Evolutionary conservation across 2,113 vertebrate species (phyloP).

Genomic region (Pelusios castaneus): DNA sequence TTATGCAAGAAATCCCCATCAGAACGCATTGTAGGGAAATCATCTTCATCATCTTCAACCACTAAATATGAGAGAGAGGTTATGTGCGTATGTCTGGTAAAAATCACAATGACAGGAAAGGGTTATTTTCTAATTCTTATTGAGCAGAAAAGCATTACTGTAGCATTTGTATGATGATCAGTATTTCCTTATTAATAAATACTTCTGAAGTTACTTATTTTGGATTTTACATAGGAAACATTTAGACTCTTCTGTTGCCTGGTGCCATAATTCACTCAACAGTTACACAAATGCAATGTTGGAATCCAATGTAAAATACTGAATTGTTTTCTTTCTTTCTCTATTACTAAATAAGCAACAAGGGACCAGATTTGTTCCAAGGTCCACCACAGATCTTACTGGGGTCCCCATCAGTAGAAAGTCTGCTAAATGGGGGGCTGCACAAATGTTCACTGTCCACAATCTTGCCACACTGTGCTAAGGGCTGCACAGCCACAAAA

Average conservation of each 20-base stretch:
- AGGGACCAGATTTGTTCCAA: not conserved
- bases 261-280: not conserved
- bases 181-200: not conserved
- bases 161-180: not conserved
- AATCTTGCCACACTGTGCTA: not conserved
- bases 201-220: not conserved
- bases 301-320: not conserved
- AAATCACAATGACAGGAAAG: not conserved
- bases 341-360: not conserved
- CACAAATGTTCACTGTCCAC: not conserved
- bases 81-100: not conserved
- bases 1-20: conserved; percentile 92
- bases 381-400: not conserved
- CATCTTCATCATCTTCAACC: conserved; percentile 95
- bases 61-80: conserved; percentile 78
- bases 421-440: not conserved
- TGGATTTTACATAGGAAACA: not conserved
- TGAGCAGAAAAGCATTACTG: not conserved
- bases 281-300: not conserved
- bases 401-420: not conserved
- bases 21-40: conserved; percentile 87
- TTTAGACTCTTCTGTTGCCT: not conserved
- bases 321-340: not conserved
- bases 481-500: not conserved
- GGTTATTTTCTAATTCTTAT: not conserved